phyloP scores from a whole-genome alignment of 2,113 vertebrate species.

The Struthidea cinerea region DNA sequence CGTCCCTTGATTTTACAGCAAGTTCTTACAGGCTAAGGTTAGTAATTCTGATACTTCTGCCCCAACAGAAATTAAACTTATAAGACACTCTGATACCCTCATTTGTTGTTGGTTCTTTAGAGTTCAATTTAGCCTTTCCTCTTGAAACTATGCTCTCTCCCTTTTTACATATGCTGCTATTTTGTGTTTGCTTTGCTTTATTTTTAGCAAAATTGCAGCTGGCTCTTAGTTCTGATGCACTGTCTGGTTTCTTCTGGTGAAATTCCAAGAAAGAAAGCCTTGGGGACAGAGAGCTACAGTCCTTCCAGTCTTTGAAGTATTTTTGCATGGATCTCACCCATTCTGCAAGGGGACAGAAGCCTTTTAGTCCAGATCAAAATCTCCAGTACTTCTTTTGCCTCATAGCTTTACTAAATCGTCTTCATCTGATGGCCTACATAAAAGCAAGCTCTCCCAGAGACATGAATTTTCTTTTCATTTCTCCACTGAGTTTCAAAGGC shows the following conservation, averaged over 20 bases:
- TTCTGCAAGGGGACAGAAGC: background rate
- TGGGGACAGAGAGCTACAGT: background rate
- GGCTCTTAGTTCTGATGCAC: background rate
- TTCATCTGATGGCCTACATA: background rate
- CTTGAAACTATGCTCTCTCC: background rate
- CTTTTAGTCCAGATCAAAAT: background rate
- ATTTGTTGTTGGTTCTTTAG: background rate
- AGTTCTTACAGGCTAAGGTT: background rate
- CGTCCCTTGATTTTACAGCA: background rate
- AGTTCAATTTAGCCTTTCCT: background rate
- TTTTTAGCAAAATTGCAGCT: conserved; percentile 7
- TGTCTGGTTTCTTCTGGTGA: background rate
- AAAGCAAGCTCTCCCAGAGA: background rate
- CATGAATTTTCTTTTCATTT: background rate
- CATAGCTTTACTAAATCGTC: background rate
- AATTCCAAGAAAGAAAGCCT: background rate
- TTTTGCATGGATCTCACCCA: background rate
- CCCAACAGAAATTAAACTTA: background rate
- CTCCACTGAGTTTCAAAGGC: background rate
- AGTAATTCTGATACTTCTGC: background rate
- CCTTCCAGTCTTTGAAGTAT: background rate
- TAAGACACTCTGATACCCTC: background rate
- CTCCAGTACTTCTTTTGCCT: background rate
- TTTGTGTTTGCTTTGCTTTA: background rate
- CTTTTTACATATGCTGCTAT: background rate